Evolutionary conservation across 2,113 vertebrate genomes (phyloP).

Genomic region (Tetraodon nigroviridis): DNA sequence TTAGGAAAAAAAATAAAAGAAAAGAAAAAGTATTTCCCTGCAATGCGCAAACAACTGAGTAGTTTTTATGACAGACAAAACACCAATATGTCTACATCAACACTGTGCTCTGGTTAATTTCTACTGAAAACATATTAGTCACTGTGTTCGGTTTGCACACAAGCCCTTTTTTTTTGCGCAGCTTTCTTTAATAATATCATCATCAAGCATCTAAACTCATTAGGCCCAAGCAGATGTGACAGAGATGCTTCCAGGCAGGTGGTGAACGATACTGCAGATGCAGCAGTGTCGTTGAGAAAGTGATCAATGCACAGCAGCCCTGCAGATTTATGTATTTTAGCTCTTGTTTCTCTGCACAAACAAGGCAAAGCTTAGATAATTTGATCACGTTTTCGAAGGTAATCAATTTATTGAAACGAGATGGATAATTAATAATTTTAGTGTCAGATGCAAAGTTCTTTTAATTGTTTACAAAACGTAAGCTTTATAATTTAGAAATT

Average conservation of each 20-base stretch:
- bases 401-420: too few species aligned
- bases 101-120: conserved; percentile 23
- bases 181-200: conserved; percentile 52
- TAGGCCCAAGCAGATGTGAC: conserved; percentile 58
- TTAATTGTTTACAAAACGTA: too few species aligned
- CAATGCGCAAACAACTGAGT: conserved; percentile 13
- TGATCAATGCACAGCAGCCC: neutral
- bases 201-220: conserved; percentile 59
- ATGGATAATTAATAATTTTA: too few species aligned
- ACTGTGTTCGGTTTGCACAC: conserved; percentile 34
- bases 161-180: conserved; percentile 30
- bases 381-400: neutral
- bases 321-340: neutral
- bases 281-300: neutral
- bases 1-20: conserved; percentile 3
- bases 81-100: conserved; percentile 32
- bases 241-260: conserved; percentile 47
- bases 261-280: conserved; percentile 6
- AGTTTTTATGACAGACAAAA: conserved; percentile 21
- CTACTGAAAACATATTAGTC: conserved; percentile 36
- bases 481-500: too few species aligned
- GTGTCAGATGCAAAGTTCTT: too few species aligned
- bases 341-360: too few species aligned
- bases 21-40: conserved; percentile 4
- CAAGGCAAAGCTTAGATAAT: neutral